Evolutionary conservation across 2,888 invertebrate genomes (phyloP), one percentile per base, ranked within the genome.

Genomic region (Microctonus hyperodae): DNA sequence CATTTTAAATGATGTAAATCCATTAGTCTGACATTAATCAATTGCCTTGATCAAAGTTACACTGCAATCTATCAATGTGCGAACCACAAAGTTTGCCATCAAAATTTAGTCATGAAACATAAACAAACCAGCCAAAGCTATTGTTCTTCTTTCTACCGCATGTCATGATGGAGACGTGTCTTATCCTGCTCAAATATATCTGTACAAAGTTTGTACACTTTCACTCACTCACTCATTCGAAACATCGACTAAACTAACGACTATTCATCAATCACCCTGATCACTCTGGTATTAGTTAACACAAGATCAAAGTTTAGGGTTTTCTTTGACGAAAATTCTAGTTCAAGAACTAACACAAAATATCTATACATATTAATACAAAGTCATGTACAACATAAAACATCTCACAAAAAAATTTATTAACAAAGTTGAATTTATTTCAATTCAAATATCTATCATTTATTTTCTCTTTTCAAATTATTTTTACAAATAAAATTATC

Each of bases 201-300:
- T 5, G 2, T 44, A 44, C 16, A 44, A 37, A 37, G 37, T 23
- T 58, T 40, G 22, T 40, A 37, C 58, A n/a, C 31, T 22, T 13
- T 60, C 50, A 35, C 11, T 33, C 44, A 3, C 9, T 40, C 9
- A 44, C 20, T 1, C 20, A 40, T 5, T 40, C 44, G 16, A 51
- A 48, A 22, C 22, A 48, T 50, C 25, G 48, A 50, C 48, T 33
- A 22, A 40, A 55, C 60, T 65, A 53, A 65, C 50, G 53, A 53
- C 44, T 53, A 60, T 60, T 65, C 65, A 65, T 65, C 65, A 65
- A 65, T 65, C 65, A 65, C 37, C n/a, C 60, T 53, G 11, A n/a
- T n/a, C n/a, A n/a, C 48, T n/a, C 6, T 9, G 31, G 25, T 28
- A 25, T 48, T 44, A 40, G 48, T 48, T 9, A 10, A 11, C 20